These are phyloP conservation scores for Paralichthys olivaceus DNA, from an alignment of 2,113 vertebrate genomes.

Conservation along the genomic window DNA sequence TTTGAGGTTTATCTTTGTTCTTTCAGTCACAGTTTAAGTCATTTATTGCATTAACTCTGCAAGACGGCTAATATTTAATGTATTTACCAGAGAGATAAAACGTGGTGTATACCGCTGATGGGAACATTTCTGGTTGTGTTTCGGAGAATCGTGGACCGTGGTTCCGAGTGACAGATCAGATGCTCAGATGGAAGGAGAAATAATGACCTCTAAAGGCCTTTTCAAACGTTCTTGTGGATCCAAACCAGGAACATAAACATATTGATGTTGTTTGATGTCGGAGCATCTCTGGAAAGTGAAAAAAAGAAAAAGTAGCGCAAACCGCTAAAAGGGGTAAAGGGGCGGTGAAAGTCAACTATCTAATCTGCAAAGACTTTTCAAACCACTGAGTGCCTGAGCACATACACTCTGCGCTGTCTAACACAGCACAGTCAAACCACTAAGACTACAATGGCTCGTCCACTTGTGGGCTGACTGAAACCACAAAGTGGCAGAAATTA, in stretches of 20 bases:
- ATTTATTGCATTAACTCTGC: slow-evolving; percentile 27
- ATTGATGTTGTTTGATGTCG: slow-evolving; percentile 75
- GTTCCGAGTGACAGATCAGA: slow-evolving; percentile 54
- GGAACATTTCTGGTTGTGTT: slow-evolving; percentile 43
- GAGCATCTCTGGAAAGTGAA: slow-evolving; percentile 46
- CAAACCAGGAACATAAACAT: slow-evolving; percentile 77
- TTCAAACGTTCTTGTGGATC: slow-evolving; percentile 63
- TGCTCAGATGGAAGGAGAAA: slow-evolving; percentile 71
- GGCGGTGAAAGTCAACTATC: slow-evolving; percentile 63
- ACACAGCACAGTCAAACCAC: slow-evolving; percentile 54
- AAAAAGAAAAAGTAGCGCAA: slow-evolving; percentile 52
- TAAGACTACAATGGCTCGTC: slow-evolving; percentile 46
- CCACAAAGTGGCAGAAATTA: slow-evolving; percentile 56
- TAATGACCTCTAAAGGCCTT: slow-evolving; percentile 71
- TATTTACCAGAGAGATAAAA: slow-evolving; percentile 27
- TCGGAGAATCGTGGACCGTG: slow-evolving; percentile 25
- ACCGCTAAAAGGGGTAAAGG: slow-evolving; percentile 70
- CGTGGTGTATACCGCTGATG: neutral
- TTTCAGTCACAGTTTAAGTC: slow-evolving; percentile 22
- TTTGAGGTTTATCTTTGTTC: slow-evolving; percentile 31
- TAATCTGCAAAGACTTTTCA: slow-evolving; percentile 61
- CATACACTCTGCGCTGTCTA: slow-evolving; percentile 51
- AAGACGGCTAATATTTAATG: slow-evolving; percentile 31
- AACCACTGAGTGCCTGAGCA: slow-evolving; percentile 58
- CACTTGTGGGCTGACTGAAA: slow-evolving; percentile 50